A percentile compares a stretch with the other conserved stretches of the same genome.
phyloP scores from a whole-genome alignment of 2,888 invertebrate species.

The Chrysodeixis includens region DNA sequence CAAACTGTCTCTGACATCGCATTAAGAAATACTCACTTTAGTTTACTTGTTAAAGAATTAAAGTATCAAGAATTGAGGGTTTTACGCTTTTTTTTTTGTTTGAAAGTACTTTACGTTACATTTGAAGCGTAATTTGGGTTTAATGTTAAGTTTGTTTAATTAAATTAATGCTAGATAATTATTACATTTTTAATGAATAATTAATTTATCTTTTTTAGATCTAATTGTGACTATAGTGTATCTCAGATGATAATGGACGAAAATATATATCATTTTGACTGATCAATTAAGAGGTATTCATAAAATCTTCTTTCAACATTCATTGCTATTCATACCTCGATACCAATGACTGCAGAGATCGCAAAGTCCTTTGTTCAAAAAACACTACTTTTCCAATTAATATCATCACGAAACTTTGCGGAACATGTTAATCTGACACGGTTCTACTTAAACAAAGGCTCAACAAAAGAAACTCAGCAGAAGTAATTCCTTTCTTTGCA shows the following conservation, averaged over 20 bases:
- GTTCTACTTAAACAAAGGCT: not conserved
- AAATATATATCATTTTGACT: too few relatives aligned
- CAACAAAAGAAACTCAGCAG: too few relatives aligned
- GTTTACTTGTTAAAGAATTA: constrained; percentile 23
- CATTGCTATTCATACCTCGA: not conserved
- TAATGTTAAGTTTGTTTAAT: not conserved
- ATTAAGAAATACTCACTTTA: constrained; percentile 25
- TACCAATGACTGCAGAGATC: not conserved
- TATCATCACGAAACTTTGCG: not conserved
- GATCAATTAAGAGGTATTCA: too few relatives aligned
- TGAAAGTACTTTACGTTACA: not conserved
- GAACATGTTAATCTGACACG: not conserved
- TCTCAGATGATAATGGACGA: too few relatives aligned
- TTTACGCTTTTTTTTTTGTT: not conserved
- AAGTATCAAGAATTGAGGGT: constrained; percentile 16
- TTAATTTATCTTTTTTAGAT: not conserved
- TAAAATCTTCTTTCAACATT: too few relatives aligned
- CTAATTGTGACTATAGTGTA: not conserved
- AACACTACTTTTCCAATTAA: not conserved
- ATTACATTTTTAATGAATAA: not conserved
- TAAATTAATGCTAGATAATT: not conserved
- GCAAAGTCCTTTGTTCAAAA: not conserved
- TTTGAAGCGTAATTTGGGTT: not conserved
- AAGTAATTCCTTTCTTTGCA: constrained; percentile 44
- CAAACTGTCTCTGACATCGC: constrained; percentile 59